A percentile compares a stretch with the other conserved stretches of the same genome.
Conservation (phyloP, 2,888 invertebrate genomes). For the Volucella bombylans region DNA sequence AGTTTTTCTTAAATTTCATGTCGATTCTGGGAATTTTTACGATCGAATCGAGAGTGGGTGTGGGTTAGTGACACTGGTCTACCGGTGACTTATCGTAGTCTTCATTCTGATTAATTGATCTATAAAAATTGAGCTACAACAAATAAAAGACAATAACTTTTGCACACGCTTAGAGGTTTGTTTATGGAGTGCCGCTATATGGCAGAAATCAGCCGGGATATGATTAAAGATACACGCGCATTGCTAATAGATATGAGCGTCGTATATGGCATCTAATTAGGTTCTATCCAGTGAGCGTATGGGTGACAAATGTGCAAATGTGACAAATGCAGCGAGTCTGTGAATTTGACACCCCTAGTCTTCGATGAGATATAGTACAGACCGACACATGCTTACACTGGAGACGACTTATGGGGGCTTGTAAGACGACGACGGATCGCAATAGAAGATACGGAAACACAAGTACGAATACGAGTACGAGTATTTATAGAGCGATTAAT, state of each 20-base stretch:
- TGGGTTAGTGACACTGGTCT: background rate
- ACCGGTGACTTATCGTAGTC: background rate
- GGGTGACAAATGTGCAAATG: background rate
- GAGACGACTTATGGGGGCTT: conserved; percentile 21
- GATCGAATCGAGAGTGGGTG: conserved; percentile 3
- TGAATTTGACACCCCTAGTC: conserved; percentile 7
- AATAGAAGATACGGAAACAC: conserved; percentile 19
- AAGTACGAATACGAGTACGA: background rate
- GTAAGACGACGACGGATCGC: background rate
- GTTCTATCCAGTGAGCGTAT: background rate
- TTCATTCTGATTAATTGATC: conserved; percentile 22
- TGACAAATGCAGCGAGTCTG: background rate
- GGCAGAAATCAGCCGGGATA: too few species aligned
- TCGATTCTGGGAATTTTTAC: background rate
- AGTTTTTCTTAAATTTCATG: conserved; percentile 1
- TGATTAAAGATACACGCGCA: background rate
- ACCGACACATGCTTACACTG: background rate
- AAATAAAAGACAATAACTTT: conserved; percentile 12
- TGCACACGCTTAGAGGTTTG: conserved; percentile 13
- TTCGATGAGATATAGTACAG: background rate
- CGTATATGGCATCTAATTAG: background rate
- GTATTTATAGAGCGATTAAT: conserved; percentile 58
- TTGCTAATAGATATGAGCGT: background rate
- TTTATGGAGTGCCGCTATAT: background rate
- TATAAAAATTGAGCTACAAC: background rate